Base-by-base conservation (phyloP, 2,888 invertebrate genomes). In the Drosophila picticornis region DNA sequence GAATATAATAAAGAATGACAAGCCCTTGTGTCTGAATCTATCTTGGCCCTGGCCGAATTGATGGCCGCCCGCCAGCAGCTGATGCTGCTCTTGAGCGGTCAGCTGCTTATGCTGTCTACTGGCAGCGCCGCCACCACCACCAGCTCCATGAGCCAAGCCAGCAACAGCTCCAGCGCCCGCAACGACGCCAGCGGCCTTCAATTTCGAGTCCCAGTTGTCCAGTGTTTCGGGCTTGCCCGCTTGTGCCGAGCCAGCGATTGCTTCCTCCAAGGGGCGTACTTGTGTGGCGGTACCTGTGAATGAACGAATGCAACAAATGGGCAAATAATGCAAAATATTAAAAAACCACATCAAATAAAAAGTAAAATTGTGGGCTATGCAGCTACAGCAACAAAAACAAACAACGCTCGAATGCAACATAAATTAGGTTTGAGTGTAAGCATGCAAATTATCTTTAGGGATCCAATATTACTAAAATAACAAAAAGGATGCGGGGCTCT, bases 1-100 rank as follows among this genome's bases (percentile, higher is more conserved):
- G 78, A 93, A 88, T 83, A 94, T 93, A 76, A 94, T 94, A 82
- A 94, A 93, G 82, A 92, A 85, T 76, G 94, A 92, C 69, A 93
- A 90, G 81, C 92, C 90, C 82, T 92, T 93, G 85, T 91, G 91
- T 86, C 90, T 91, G 66, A 81, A 73, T 68, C 55, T 69, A 46
- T 76, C 59, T 66, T 63, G 67, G 19, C 58, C 57, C 60, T 55
- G 66, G 19, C 69, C 85, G 64, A 85, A 22, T 7, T 66, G 68
- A 46, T 80, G 78, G 2, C 72, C 71, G 31, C 72, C 72, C 10
- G 74, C 65, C 40, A 73, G 63, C 66, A 73, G 51, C 51, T 80
- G 80, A 51, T 80, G 83, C 61, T 84, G 82, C 64, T 81, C 77
- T 29, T 72, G 80, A 11, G 75, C 72, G 43, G 57, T 25, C 7